Evolutionary conservation across 2,113 vertebrate species (phyloP).

Genomic region (Carassius carassius): DNA sequence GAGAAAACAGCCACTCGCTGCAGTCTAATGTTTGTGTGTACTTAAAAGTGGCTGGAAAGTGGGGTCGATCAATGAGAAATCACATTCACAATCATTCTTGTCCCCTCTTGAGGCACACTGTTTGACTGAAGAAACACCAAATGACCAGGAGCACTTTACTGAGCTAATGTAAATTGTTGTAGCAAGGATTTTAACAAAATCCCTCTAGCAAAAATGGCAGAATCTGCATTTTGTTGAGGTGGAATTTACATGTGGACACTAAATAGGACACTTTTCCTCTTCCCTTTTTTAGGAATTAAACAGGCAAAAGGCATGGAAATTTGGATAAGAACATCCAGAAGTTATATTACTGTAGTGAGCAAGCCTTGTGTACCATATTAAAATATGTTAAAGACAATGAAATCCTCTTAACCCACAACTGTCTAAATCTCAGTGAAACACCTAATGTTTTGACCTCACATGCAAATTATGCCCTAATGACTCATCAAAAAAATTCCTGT

Average conservation of each 20-base stretch:
- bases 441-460: neutral
- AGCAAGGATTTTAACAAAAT: conserved; percentile 23
- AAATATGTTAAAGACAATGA: conserved; percentile 42
- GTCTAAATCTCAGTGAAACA: neutral
- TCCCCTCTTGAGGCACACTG: conserved; percentile 15
- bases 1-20: neutral
- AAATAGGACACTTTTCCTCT: neutral
- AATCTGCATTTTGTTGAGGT: conserved; percentile 45
- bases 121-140: neutral
- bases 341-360: too few relatives aligned
- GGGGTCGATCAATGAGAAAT: neutral
- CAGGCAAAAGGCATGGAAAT: neutral
- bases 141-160: neutral
- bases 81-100: conserved; percentile 17
- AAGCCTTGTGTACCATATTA: neutral
- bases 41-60: neutral
- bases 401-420: neutral
- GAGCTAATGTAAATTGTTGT: neutral
- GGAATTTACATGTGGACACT: conserved; percentile 50
- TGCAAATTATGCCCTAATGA: conserved; percentile 47
- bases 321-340: too few relatives aligned
- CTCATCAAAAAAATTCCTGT: conserved; percentile 1
- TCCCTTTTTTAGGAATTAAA: neutral
- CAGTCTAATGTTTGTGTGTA: neutral
- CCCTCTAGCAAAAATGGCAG: conserved; percentile 33